These are phyloP conservation scores for Oncorhynchus masou DNA, from an alignment of 2,113 vertebrate genomes.

Conservation along the genomic window DNA sequence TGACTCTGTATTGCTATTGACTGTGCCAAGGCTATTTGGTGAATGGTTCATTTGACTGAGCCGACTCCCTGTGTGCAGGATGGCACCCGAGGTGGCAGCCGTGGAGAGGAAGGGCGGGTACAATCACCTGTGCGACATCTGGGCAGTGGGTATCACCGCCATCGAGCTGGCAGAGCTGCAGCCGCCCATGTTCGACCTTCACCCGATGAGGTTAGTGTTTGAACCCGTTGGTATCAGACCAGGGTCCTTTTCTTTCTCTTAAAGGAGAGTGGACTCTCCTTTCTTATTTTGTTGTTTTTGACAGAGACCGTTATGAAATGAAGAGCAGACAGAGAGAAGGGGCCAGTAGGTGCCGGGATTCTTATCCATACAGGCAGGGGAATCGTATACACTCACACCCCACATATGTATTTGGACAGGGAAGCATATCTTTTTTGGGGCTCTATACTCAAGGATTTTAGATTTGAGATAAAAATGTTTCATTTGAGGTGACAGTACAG, in stretches of 20 bases:
- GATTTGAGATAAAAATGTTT: no score
- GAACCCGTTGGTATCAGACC: not conserved
- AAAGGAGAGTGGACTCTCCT: not conserved
- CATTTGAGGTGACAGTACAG: no score
- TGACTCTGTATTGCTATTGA: no score
- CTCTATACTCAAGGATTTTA: no score
- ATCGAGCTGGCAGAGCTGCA: slow-evolving; percentile 44
- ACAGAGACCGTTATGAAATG: no score
- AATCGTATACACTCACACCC: no score
- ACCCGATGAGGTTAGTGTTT: slow-evolving; percentile 38
- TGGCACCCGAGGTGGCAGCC: slow-evolving; percentile 43
- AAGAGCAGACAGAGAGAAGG: no score
- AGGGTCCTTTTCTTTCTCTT: not conserved
- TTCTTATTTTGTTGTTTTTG: not conserved
- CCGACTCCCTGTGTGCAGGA: slow-evolving; percentile 13
- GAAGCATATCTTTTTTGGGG: no score
- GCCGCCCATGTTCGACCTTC: slow-evolving; percentile 44
- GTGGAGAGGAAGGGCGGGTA: slow-evolving; percentile 47
- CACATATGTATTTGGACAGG: no score
- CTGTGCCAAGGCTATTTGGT: no score
- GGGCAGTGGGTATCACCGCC: slow-evolving; percentile 44
- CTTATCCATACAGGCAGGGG: no score
- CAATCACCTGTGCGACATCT: slow-evolving; percentile 47
- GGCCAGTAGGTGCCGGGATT: no score
- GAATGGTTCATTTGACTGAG: not conserved